Evolutionary conservation across 2,797 vertebrate species (phyloP), one percentile per base, ranked within the genome.

Genomic region (Glyptemys insculpta): DNA sequence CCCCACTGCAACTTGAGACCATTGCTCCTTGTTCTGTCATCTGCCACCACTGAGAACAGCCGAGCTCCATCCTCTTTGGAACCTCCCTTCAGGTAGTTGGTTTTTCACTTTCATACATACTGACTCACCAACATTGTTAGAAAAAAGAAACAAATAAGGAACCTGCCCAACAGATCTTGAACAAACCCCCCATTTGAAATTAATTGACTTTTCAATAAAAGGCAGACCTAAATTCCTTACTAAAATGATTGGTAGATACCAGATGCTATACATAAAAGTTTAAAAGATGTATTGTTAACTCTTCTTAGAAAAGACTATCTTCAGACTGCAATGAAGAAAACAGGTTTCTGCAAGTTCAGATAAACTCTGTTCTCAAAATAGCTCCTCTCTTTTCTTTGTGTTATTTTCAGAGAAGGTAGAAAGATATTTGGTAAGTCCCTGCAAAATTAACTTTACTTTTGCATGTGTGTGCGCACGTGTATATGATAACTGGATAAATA

Each of bases 241-340:
- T 76, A 37, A 62, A 65, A n/a, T 65, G 34, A 44, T 85, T 92
- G 52, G 88, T 78, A 78, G 92, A 79, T 89, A 76, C 25, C 41
- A 86, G 15, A 1, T 82, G 49, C 41, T 52, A 59, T 1, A 74
- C 7, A 47, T 2, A 41, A 79, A 41, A 44, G 12, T 25, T 44
- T 74, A 74, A 44, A 65, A 27, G 12, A 41, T 15, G 4, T 74
- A 74, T 74, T 41, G 41, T 12, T 12, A 12, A 27, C 25, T 74
- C 41, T 76, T 47, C 23, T 76, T 68, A 68, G n/a, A 65, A 34
- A 65, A 7, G 6, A 68, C 16, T 68, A 29, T 68, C n/a, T 37
- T 68, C 9, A 21, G 31, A 62, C 14, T 62, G 59, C 59, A 62
- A 34, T 34, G 57, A 62, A 62, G 31, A 62, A 62, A 62, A 62